Evolutionary conservation across 2,113 vertebrate species (phyloP).

Genomic region (Apodemus speciosus): DNA sequence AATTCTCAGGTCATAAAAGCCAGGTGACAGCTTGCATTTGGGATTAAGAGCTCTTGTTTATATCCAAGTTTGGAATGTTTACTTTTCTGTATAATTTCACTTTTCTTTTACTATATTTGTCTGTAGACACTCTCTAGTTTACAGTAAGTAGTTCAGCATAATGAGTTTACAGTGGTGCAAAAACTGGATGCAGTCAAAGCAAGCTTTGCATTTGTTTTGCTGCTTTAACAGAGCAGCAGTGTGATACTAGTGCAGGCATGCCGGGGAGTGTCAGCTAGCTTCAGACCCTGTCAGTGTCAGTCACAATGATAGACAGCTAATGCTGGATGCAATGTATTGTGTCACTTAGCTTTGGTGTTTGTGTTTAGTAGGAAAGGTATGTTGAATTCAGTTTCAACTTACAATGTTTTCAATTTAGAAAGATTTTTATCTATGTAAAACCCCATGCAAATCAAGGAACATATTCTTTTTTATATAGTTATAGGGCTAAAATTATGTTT

Average conservation of each 20-base stretch:
- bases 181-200: not conserved
- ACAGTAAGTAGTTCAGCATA: not conserved
- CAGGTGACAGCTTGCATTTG: not conserved
- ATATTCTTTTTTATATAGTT: constrained; percentile 8
- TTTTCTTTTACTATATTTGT: constrained; percentile 25
- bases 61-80: not conserved
- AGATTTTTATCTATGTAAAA: not conserved
- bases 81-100: constrained; percentile 43
- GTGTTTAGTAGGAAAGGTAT: not conserved
- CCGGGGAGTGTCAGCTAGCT: not conserved
- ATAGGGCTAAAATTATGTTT: constrained; percentile 16
- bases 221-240: not conserved
- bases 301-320: not conserved
- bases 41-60: not conserved
- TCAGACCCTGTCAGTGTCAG: not conserved
- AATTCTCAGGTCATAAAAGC: not conserved
- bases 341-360: not conserved
- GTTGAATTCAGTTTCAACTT: not conserved
- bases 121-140: not conserved
- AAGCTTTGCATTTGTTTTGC: not conserved
- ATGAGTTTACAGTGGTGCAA: not conserved
- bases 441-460: not conserved
- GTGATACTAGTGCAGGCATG: too few relatives aligned
- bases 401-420: not conserved
- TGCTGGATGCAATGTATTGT: too few relatives aligned